Evolutionary conservation across 2,113 vertebrate species (phyloP), one percentile per base, ranked within the genome.

Genomic region (Reinhardtius hippoglossoides): DNA sequence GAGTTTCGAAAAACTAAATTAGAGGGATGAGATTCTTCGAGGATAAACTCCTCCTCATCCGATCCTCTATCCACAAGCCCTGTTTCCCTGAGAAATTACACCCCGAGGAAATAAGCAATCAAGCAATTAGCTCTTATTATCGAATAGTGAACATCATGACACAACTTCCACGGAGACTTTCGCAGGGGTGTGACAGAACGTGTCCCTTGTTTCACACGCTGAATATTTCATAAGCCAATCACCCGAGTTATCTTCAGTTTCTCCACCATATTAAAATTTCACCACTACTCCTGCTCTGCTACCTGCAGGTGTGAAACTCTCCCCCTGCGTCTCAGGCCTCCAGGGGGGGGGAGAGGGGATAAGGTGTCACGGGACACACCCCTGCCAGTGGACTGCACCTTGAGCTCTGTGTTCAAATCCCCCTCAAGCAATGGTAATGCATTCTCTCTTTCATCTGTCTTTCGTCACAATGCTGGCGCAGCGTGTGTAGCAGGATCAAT

Each of bases 231-330:
- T 72, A 37, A 86, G 26, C 63, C 57, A 59, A 68, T 81, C 64
- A 56, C 44, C 81, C 12, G n/a, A 14, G 48, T 78, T 89, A 67
- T 80, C 87, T 87, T 84, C 16, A 62, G 74, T 76, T 85, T 86
- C 85, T 74, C 50, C 20, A 23, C 55, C 78, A 71, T 86, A 90
- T 93, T 90, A 87, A 93, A 88, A 83, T 90, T 88, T 92, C 69
- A 92, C 76, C 73, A 56, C 67, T 21, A 73, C 85, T 87, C 87
- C 89, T 92, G 86, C 91, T 91, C 76, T 73, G 74, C 50, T 70
- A 72, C 82, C 88, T 89, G 59, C 72, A 90, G 92, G 89, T 92
- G 91, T 90, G 84, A 93, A 92, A 92, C 87, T 86, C 67, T 77
- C 63, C 46, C 46, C 77, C 66, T 74, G 44, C 24, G 55, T 80